Base-by-base conservation (phyloP, 2,797 vertebrate species). In the Chromobotia macracanthus region DNA sequence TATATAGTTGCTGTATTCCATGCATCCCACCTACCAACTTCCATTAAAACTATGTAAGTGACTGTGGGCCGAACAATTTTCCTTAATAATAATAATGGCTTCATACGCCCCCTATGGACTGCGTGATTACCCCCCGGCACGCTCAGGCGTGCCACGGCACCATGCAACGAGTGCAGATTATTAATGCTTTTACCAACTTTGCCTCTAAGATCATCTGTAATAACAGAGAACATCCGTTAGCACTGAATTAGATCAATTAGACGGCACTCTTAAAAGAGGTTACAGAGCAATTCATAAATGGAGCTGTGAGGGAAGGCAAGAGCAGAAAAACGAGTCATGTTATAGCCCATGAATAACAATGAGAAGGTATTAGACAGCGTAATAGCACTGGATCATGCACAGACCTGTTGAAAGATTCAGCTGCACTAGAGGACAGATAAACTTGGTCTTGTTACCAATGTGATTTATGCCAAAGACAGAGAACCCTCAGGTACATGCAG, bases 191-290 rank as follows among this genome's bases (percentile, higher is more conserved):
- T 77, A 82, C 84, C 84, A 85, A 86, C 84, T 82, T 84, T 80
- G 84, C 81, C 83, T 86, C 84, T 75, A 76, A 87, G 83, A 87
- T 87, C 86, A 86, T 85, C 77, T 83, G 78, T 88, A 86, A 89
- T 86, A 89, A 86, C 78, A 86, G 84, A 84, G 84, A 87, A 82
- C 82, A 87, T 83, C 80, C 77, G 80, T 84, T 85, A 86, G 83
- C 77, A 19, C 71, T 79, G 86, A 88, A 86, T 87, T 86, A 87
- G 81, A 87, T 87, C 86, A 87, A 89, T 88, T 88, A 88, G 83
- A 85, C 53, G 67, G 72, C 77, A 82, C 81, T 86, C 82, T 84
- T 84, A 86, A 86, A 84, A 86, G 85, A 83, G 85, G 84, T 87
- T 87, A 85, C 71, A 72, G 83, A 84, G 88, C 82, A 86, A 84